Evolutionary conservation across 2,113 vertebrate species (phyloP).

Genomic region (Ctenodactylus gundi): DNA sequence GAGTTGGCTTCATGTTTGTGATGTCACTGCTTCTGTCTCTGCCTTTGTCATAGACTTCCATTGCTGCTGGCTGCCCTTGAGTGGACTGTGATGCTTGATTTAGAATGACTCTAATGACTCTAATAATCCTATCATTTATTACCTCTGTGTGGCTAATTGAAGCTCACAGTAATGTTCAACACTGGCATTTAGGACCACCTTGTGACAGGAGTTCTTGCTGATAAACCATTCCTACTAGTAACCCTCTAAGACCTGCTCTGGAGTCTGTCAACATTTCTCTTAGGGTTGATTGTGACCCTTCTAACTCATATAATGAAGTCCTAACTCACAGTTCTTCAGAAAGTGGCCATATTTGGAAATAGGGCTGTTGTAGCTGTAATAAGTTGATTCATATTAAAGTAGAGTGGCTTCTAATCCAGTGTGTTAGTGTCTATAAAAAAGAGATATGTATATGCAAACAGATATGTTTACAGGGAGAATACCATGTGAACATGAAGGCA

Average conservation of each 20-base stretch:
- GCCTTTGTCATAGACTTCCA: too few relatives aligned
- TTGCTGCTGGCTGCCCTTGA: too few relatives aligned
- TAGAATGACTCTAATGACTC: neutral
- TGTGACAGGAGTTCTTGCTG: neutral
- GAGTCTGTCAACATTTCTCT: neutral
- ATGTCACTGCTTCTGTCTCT: too few relatives aligned
- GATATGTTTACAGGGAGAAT: neutral
- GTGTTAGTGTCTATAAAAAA: neutral
- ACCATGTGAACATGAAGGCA: neutral
- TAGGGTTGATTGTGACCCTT: neutral
- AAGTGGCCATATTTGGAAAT: neutral
- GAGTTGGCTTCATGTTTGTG: too few relatives aligned
- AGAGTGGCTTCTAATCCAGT: neutral
- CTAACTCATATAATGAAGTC: neutral
- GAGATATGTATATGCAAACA: neutral
- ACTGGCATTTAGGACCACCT: neutral
- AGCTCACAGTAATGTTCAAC: neutral
- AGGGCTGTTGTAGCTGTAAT: neutral
- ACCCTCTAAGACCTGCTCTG: neutral
- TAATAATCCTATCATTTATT: neutral
- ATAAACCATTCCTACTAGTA: too few relatives aligned
- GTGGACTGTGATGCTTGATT: neutral
- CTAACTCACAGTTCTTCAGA: neutral
- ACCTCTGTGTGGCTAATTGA: neutral
- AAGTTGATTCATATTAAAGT: neutral